A percentile compares a stretch with the other conserved stretches of the same genome.
phyloP scores from a whole-genome alignment of 2,113 vertebrate species.

The Peucedramus taeniatus region DNA sequence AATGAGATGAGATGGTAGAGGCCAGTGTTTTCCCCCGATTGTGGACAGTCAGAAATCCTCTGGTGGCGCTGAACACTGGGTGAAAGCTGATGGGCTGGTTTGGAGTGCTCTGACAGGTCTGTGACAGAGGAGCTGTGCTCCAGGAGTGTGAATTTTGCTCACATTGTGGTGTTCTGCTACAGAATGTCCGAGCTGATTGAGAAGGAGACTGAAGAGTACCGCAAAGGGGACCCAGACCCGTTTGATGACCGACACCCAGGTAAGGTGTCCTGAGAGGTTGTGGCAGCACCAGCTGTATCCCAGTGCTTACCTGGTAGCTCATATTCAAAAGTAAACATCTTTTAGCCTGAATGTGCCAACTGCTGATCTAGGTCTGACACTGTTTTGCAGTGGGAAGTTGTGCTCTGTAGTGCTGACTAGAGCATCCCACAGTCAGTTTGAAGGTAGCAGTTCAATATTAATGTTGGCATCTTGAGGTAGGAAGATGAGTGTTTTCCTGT shows the following conservation, averaged over 20 bases:
- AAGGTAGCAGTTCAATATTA: not conserved
- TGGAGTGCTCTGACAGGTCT: not conserved
- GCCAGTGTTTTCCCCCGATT: not conserved
- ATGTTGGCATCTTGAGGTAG: not conserved
- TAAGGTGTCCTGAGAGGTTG: conserved; percentile 46
- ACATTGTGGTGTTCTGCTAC: not conserved
- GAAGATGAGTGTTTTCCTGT: not conserved
- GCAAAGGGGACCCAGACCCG: conserved; percentile 95
- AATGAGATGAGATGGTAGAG: not conserved
- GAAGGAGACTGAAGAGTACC: conserved; percentile 96
- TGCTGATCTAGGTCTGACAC: not conserved
- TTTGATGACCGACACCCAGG: conserved; percentile 98
- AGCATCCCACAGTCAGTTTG: not conserved
- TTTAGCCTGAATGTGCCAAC: not conserved
- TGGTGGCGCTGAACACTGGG: not conserved
- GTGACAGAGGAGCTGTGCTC: not conserved
- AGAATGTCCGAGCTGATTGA: conserved; percentile 98
- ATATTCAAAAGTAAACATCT: not conserved
- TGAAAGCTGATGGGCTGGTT: not conserved
- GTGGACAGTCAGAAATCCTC: not conserved
- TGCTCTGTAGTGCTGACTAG: not conserved
- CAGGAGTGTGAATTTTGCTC: not conserved
- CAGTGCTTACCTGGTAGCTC: not conserved
- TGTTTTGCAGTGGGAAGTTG: not conserved
- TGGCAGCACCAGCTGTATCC: not conserved